Evolutionary conservation across 2,797 vertebrate species (phyloP).

Genomic region (Rhabdophis nuchalis): DNA sequence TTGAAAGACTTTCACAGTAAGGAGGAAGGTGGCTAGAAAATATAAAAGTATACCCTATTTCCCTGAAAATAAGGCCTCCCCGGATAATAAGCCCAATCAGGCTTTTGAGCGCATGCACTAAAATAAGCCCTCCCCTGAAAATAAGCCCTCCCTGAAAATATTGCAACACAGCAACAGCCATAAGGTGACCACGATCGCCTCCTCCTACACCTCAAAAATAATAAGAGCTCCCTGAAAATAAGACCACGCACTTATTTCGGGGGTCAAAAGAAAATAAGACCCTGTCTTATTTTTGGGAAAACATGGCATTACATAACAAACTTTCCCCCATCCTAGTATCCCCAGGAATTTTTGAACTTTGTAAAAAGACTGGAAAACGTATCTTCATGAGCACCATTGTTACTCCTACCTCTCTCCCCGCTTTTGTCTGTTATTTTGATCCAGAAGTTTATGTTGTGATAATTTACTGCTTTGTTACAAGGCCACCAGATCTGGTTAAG

Average conservation of each 20-base stretch:
- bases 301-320: fast-evolving
- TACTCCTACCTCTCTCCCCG: background rate
- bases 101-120: too few relatives aligned
- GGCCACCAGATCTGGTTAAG: background rate
- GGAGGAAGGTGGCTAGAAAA: background rate
- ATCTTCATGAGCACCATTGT: background rate
- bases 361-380: background rate
- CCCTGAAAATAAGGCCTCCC: too few relatives aligned
- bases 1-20: background rate
- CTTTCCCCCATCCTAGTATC: background rate
- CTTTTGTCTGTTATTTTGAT: background rate
- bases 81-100: too few relatives aligned
- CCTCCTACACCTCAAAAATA: too few relatives aligned
- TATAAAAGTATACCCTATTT: background rate
- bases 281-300: too few relatives aligned
- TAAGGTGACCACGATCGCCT: too few relatives aligned
- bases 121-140: too few relatives aligned
- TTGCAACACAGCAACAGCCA: too few relatives aligned
- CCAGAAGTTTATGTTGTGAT: background rate
- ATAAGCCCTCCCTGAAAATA: too few relatives aligned
- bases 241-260: too few relatives aligned
- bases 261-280: too few relatives aligned
- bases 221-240: too few relatives aligned
- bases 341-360: background rate
- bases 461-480: background rate